Base-by-base conservation (phyloP, 2,113 vertebrate genomes). In the Rattus rattus region DNA sequence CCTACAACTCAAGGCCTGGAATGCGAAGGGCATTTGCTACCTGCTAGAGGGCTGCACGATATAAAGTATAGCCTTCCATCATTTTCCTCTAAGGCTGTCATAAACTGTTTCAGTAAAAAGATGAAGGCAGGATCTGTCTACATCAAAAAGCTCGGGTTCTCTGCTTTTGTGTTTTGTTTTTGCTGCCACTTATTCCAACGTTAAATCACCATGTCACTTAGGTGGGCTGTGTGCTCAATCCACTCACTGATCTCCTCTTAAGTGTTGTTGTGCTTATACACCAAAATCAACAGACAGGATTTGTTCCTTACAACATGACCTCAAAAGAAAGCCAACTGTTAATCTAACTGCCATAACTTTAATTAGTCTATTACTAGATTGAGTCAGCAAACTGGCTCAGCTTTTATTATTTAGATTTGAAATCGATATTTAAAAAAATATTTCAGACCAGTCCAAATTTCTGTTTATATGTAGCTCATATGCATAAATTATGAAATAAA, bases 271-370 rank as follows among this genome's bases (percentile, higher is more conserved):
- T 63, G 28, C 63, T 93, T 43, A 30, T 80, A 24, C 76, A 73
- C 90, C 69, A 88, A 30, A 9, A 56, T 43, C 79, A 94, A 54
- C 9, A 96, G 33, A 94, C 19, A 95, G 87, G 90, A 47, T 90
- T 92, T 72, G 28, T 85, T 97, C 85, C 77, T 76, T 93, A 33
- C 70, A 61, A 86, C 87, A 90, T 70, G 43, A 69, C 81, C 90
- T 90, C 92, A 65, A 75, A 95, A 86, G 52, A 94, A 77, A 89
- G 59, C 59, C 89, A 94, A 94, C 49, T 85, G 69, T 54, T 84
- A 79, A 63, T 75, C 72, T 84, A 54, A 43, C 43, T 43, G 43
- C 43, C 43, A 43, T 43, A 43, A 43, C 43, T 43, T 43, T 43
- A 43, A 43, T 43, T 43, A 43, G 43, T 43, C 43, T 43, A 43